Evolutionary conservation across 2,888 invertebrate genomes (phyloP), one percentile per base, ranked within the genome.

Genomic region (Junonia oenone): DNA sequence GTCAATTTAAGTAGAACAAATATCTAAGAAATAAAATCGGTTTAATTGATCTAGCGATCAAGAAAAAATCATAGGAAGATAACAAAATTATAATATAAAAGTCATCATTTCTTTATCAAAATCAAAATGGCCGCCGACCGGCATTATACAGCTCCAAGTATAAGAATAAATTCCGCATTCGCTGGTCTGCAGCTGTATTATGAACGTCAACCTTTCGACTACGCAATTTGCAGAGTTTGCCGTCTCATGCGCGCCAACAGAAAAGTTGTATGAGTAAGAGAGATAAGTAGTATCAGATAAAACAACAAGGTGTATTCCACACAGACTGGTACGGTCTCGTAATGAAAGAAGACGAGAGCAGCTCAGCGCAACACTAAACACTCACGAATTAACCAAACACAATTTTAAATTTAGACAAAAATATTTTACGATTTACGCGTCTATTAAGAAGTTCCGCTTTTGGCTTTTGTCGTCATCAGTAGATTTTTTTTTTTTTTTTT

Each of bases 121-220:
- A 64, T 58, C 78, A 82, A 82, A 59, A 82, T 82, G 82, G 82
- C 81, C 65, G 75, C 48, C 64, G 66, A 56, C 64, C 49, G 47
- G 47, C 62, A 62, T 63, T 68, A 65, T 70, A 67, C 66, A 69
- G 66, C 68, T 64, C 63, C 53, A 65, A 78, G 75, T 76, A 81
- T 76, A 81, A 78, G 80, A 78, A 82, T 81, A 80, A 78, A 78
- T 79, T 78, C 76, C 75, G 71, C 71, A 75, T 73, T 69, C 51
- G 22, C 68, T 62, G 61, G 68, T 40, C 33, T 62, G 65, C 68
- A 71, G 72, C 70, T 74, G 74, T 50, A 58, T 63, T 56, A 64
- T 67, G 50, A 55, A 55, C 51, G 56, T 59, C 55, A 65, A 57
- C 46, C 50, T 29, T 53, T 62, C 63, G 59, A 63, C 72, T 68